A percentile compares a stretch with the other conserved stretches of the same genome.
Evolutionary conservation across 2,888 invertebrate species (phyloP).

Genomic region (Torymus texanus): DNA sequence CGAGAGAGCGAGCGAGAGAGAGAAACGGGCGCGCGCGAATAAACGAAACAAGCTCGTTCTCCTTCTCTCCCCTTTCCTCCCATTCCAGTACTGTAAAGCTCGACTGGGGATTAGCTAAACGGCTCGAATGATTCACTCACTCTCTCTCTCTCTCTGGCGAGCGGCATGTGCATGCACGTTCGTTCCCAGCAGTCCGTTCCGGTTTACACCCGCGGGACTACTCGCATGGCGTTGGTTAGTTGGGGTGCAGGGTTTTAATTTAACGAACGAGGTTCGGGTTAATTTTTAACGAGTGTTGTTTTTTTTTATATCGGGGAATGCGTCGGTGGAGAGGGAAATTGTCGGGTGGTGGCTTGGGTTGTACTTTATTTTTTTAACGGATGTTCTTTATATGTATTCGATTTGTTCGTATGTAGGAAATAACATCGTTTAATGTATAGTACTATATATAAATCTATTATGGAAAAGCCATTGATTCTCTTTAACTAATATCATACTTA

Average conservation of each 20-base stretch:
- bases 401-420: too few species aligned
- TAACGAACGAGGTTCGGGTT: conserved; percentile 5
- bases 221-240: background rate
- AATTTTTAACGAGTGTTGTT: background rate
- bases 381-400: too few species aligned
- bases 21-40: background rate
- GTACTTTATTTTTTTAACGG: too few species aligned
- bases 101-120: conserved; percentile 36
- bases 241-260: conserved; percentile 35
- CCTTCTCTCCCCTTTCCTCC: background rate
- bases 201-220: conserved; percentile 24
- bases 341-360: too few species aligned
- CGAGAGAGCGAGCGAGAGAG: background rate
- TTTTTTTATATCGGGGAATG: too few species aligned
- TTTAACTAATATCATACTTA: too few species aligned
- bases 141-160: background rate
- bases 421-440: too few species aligned
- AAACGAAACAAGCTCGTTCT: conserved; percentile 27
- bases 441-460: too few species aligned
- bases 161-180: background rate
- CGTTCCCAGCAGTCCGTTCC: background rate
- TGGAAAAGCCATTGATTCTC: too few species aligned
- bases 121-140: conserved; percentile 40
- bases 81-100: conserved; percentile 7
- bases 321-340: too few species aligned